These are phyloP conservation scores for Gryllus bimaculatus DNA, from an alignment of 1,140 invertebrate species.

Conservation along the genomic window DNA sequence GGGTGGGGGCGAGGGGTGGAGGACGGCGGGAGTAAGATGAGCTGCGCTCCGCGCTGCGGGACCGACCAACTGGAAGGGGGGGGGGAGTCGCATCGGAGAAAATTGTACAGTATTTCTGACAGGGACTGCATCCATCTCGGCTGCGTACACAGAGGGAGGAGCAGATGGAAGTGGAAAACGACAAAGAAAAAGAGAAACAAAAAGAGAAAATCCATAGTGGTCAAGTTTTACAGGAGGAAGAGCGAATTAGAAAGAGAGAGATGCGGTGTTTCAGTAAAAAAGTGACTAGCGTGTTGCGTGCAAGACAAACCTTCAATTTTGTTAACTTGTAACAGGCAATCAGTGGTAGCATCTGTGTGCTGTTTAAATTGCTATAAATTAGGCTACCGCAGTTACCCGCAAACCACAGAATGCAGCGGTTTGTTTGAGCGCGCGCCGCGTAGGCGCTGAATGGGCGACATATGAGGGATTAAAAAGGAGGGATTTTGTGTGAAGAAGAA, in stretches of 20 bases:
- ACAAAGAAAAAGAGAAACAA: background rate
- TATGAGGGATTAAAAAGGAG: background rate
- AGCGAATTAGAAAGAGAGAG: background rate
- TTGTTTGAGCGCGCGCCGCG: background rate
- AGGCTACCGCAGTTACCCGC: background rate
- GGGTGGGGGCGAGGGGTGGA: too few relatives aligned
- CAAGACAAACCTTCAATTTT: constrained; percentile 5
- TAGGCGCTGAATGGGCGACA: background rate
- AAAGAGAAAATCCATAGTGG: background rate
- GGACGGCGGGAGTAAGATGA: background rate
- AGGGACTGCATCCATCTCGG: background rate
- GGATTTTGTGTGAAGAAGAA: too few relatives aligned
- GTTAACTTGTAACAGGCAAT: background rate
- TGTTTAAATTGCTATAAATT: constrained; percentile 6
- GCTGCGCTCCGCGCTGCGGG: too few relatives aligned
- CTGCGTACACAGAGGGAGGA: background rate
- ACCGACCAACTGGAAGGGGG: too few relatives aligned
- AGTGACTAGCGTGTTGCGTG: background rate
- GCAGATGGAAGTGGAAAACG: background rate
- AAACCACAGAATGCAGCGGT: background rate
- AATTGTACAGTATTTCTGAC: background rate
- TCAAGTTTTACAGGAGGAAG: background rate
- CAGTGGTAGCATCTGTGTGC: background rate
- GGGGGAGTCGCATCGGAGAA: background rate
- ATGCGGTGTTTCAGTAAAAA: background rate